Evolutionary conservation across 2,888 invertebrate species (phyloP).

Genomic region (Apamea sordens): DNA sequence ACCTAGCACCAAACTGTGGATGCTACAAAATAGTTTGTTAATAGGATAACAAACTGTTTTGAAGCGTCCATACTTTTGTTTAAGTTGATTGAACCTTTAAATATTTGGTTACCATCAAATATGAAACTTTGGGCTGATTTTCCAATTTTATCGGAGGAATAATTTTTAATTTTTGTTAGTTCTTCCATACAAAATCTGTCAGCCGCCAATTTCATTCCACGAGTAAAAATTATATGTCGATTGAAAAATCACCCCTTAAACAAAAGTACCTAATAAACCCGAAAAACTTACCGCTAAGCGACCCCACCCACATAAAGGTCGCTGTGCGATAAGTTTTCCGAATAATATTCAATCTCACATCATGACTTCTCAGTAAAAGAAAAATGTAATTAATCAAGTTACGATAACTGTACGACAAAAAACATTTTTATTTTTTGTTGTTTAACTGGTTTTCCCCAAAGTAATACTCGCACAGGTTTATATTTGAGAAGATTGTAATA

Average conservation of each 20-base stretch:
- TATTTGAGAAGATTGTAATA: slow-evolving; percentile 9
- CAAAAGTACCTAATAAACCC: not conserved
- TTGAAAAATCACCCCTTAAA: not conserved
- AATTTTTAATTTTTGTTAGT: too few relatives aligned
- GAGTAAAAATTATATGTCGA: too few relatives aligned
- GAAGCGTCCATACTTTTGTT: not conserved
- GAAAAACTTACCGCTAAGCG: too few relatives aligned
- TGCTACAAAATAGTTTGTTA: not conserved
- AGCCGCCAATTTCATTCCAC: too few relatives aligned
- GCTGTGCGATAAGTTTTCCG: not conserved
- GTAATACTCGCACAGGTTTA: slow-evolving; percentile 23
- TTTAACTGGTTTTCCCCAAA: slow-evolving; percentile 43
- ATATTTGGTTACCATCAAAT: not conserved
- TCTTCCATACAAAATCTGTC: too few relatives aligned
- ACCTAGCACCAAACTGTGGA: not conserved
- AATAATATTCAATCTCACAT: not conserved
- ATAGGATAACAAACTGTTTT: not conserved
- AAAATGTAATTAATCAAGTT: slow-evolving; percentile 6
- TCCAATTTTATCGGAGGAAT: too few relatives aligned
- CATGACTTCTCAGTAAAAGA: not conserved
- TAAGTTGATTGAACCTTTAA: not conserved
- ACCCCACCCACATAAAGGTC: not conserved
- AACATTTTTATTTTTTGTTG: slow-evolving; percentile 17
- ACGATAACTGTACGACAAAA: not conserved
- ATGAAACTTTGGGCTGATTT: not conserved